Conservation (phyloP, 2,113 vertebrate species). For the Rynchops niger region DNA sequence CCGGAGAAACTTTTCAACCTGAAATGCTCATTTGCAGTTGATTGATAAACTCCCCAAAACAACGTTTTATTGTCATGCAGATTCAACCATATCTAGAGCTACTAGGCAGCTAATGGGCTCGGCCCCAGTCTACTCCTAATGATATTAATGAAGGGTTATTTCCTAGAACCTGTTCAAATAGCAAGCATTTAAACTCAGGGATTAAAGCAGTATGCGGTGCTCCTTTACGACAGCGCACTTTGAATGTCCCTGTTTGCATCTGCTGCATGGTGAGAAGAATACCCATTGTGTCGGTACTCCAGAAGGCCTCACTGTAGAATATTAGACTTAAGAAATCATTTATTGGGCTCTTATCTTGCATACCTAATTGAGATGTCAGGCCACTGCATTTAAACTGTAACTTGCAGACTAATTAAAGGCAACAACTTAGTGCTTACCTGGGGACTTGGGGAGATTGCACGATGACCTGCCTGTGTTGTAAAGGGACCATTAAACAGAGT, state of each 20-base stretch:
- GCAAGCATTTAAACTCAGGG: background rate
- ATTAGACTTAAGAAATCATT: constrained; percentile 41
- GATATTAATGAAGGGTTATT: background rate
- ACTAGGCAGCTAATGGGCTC: background rate
- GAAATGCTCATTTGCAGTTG: background rate
- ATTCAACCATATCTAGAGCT: background rate
- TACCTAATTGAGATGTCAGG: constrained; percentile 47
- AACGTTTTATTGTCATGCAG: background rate
- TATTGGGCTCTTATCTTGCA: constrained; percentile 50
- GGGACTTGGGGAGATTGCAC: constrained; percentile 39
- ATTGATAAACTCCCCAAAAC: background rate
- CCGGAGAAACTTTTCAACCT: background rate
- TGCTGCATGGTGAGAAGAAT: background rate
- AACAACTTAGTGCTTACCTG: constrained; percentile 44
- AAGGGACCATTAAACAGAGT: constrained; percentile 36
- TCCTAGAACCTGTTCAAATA: constrained; percentile 12
- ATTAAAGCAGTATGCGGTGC: background rate
- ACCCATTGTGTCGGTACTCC: background rate
- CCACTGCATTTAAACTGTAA: constrained; percentile 21
- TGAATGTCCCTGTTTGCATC: constrained; percentile 9
- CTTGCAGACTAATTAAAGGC: constrained; percentile 37
- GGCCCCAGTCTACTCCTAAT: background rate
- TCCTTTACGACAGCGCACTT: background rate
- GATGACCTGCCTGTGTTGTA: constrained; percentile 40
- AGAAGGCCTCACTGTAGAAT: background rate